These are phyloP conservation scores for Ochropleura plecta DNA, from an alignment of 2,888 invertebrate genomes.

Conservation along the genomic window DNA sequence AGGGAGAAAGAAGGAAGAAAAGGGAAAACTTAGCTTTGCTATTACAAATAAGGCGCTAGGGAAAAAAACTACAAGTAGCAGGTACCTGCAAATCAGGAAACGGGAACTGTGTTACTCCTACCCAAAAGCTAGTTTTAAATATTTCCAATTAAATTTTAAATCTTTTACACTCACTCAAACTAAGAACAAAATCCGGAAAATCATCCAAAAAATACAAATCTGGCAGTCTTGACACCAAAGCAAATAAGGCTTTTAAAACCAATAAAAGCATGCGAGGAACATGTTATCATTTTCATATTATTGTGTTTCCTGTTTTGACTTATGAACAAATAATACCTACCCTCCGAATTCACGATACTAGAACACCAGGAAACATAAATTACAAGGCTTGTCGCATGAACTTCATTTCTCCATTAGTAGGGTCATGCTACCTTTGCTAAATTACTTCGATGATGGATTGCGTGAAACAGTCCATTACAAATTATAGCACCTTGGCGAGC, in stretches of 20 bases:
- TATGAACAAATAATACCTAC: conserved; percentile 39
- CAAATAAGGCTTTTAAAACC: conserved; percentile 2
- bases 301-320: conserved; percentile 24
- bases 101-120: too few relatives aligned
- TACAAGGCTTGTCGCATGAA: conserved; percentile 67
- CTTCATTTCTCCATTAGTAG: conserved; percentile 77
- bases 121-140: too few relatives aligned
- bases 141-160: too few relatives aligned
- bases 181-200: background rate
- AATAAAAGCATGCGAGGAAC: conserved; percentile 13
- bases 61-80: too few relatives aligned
- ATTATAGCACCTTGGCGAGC: conserved; percentile 63
- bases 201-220: background rate
- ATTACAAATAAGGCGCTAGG: too few relatives aligned
- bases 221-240: background rate
- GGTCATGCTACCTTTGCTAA: conserved; percentile 74
- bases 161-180: background rate
- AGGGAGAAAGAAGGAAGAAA: too few relatives aligned
- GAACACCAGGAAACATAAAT: conserved; percentile 67
- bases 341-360: conserved; percentile 33
- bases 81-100: too few relatives aligned
- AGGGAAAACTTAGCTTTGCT: too few relatives aligned
- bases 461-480: conserved; percentile 68
- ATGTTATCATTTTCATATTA: conserved; percentile 11
- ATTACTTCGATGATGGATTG: conserved; percentile 77